Base-by-base conservation (phyloP, 2,797 vertebrate genomes). In the Phoxinus dragarum region DNA sequence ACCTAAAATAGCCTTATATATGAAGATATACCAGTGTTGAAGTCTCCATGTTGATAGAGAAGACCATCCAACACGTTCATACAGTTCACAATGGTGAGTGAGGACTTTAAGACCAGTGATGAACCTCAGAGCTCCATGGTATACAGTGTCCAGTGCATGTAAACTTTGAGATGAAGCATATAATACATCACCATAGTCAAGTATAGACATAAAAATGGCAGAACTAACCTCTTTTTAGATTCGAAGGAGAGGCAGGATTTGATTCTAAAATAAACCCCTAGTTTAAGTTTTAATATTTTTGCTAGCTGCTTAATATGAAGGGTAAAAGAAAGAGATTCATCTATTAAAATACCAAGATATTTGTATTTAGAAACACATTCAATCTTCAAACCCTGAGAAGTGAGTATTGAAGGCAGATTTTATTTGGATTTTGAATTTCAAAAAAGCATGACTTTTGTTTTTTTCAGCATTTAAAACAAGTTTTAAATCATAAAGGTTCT, bases 371-470 rank as follows among this genome's bases (percentile, higher is more conserved):
- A 56, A 21, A 56, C 54, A 56, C 54, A 9, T 56, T 56, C 54
- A 56, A 56, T 56, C 54, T 56, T 56, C 19, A 8, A 8, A 42
- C 42, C 42, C 42, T 42, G 8, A 42, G 42, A 42, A 42, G 42
- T 42, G 42, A 42, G 6, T 7, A 42, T 42, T 8, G 9, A 10
- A 42, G 42, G 42, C 42, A 42, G 1, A 42, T 42, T 42, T 42
- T 1, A 42, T 42, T 8, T 42, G 2, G 0, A 42, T 42, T 42
- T 42, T 42, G 9, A 42, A 42, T 42, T 42, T 42, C 7, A 71
- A 71, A 71, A 71, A 31, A 71, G 17, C 68, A 71, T 71, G 14
- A 71, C 27, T 69, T 69, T 69, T 38, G 67, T 71, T 71, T 71
- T 27, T 71, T 19, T 71, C 68, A 31, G 68, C n/a, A 31, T 71